phyloP scores from a whole-genome alignment of 1,140 invertebrate genomes.

The Nasonia longicornis region DNA sequence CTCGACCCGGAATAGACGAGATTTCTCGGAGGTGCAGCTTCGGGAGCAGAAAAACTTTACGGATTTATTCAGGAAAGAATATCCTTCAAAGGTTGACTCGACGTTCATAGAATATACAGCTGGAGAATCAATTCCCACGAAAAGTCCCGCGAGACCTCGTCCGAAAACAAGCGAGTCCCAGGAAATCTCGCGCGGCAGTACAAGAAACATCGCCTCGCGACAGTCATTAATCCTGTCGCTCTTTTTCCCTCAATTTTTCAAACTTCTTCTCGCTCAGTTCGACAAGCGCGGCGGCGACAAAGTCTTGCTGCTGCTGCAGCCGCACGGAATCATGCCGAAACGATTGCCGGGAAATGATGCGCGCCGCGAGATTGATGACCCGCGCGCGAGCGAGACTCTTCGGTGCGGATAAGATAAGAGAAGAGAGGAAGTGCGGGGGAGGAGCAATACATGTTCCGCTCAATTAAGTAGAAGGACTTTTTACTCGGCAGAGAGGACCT shows the following conservation, averaged over 20 bases:
- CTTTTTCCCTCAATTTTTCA: conserved; percentile 2
- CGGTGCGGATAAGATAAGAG: not conserved
- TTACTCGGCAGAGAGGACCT: not conserved
- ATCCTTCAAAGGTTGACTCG: too few relatives aligned
- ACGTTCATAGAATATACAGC: not conserved
- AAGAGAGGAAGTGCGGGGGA: not conserved
- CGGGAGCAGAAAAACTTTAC: not conserved
- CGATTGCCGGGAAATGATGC: conserved; percentile 20
- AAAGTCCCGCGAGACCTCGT: not conserved
- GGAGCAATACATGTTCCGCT: conserved; percentile 2
- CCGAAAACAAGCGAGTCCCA: not conserved
- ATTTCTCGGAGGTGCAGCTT: not conserved
- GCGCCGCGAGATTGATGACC: conserved; percentile 10
- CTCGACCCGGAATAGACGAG: not conserved
- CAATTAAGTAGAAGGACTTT: conserved; percentile 17
- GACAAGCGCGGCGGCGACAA: not conserved
- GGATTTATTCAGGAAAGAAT: not conserved
- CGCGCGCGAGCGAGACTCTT: not conserved
- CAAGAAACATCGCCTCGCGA: conserved; percentile 3
- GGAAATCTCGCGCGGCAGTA: not conserved
- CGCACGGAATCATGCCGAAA: conserved; percentile 21
- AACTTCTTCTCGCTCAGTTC: not conserved
- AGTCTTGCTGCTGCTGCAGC: not conserved
- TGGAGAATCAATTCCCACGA: not conserved
- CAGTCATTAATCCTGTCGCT: not conserved